These are phyloP conservation scores for Megaustenia siamemsis DNA, from an alignment of 2,888 invertebrate genomes.

Conservation along the genomic window DNA sequence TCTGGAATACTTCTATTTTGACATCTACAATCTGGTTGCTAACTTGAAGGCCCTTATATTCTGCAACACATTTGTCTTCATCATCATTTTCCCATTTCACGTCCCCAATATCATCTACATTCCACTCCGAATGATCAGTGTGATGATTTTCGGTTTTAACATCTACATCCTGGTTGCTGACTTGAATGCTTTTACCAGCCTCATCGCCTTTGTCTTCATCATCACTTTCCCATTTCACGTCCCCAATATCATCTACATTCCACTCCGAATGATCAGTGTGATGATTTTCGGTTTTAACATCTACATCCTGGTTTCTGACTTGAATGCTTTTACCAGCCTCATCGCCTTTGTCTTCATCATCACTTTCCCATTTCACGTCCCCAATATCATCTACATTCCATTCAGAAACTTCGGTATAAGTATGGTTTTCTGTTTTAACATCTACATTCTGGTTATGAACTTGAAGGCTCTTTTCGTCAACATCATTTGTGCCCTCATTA, in stretches of 20 bases:
- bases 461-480: neutral
- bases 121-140: too few species aligned
- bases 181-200: too few species aligned
- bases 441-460: neutral
- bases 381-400: neutral
- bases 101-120: neutral
- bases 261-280: neutral
- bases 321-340: neutral
- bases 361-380: neutral
- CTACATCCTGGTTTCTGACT: neutral
- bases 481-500: neutral
- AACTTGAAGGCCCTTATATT: neutral
- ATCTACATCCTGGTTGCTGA: too few species aligned
- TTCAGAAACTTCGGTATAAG: too few species aligned
- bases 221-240: neutral
- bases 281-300: neutral
- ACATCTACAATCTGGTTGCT: neutral
- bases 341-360: neutral
- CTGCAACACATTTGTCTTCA: neutral
- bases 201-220: neutral
- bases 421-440: neutral
- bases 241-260: neutral
- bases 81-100: constrained; percentile 17
- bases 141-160: too few species aligned
- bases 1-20: neutral